Conservation (phyloP, 2,797 vertebrate genomes). For the Takifugu ocellatus region DNA sequence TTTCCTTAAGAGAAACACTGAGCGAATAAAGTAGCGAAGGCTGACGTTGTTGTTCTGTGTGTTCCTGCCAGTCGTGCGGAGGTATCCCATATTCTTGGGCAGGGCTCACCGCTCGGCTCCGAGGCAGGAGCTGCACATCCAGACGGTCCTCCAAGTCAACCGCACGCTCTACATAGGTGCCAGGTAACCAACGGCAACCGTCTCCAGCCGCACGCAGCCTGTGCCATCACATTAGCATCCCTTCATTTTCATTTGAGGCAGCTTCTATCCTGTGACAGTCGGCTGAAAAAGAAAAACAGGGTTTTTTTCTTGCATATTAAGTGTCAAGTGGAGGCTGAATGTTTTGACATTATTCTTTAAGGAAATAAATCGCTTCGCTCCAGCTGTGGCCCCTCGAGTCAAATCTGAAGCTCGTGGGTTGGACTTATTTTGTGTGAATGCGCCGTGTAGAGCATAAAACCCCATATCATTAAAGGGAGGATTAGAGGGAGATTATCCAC, state of each 20-base stretch:
- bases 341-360: conserved; percentile 14
- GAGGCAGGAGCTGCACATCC: conserved; percentile 84
- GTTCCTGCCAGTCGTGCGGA: conserved; percentile 78
- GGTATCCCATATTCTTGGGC: conserved; percentile 90
- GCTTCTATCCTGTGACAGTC: conserved; percentile 61
- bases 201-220: conserved; percentile 55
- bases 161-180: conserved; percentile 93
- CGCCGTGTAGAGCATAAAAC: too few relatives aligned
- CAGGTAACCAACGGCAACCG: conserved; percentile 81
- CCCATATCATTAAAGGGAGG: neutral
- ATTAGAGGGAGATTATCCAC: neutral
- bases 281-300: too few relatives aligned
- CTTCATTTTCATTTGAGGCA: conserved; percentile 55
- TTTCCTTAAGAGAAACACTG: too few relatives aligned
- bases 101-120: conserved; percentile 79
- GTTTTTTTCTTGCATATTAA: conserved; percentile 35
- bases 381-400: neutral
- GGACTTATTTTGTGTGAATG: too few relatives aligned
- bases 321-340: conserved; percentile 51
- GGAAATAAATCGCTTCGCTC: conserved; percentile 16
- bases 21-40: neutral
- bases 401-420: conserved; percentile 1
- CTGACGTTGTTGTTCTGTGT: conserved; percentile 10
- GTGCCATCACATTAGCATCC: conserved; percentile 52
- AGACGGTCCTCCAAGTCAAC: conserved; percentile 91